These are phyloP conservation scores for Epistrophella euchroma DNA, from an alignment of 2,888 invertebrate species.

Conservation along the genomic window DNA sequence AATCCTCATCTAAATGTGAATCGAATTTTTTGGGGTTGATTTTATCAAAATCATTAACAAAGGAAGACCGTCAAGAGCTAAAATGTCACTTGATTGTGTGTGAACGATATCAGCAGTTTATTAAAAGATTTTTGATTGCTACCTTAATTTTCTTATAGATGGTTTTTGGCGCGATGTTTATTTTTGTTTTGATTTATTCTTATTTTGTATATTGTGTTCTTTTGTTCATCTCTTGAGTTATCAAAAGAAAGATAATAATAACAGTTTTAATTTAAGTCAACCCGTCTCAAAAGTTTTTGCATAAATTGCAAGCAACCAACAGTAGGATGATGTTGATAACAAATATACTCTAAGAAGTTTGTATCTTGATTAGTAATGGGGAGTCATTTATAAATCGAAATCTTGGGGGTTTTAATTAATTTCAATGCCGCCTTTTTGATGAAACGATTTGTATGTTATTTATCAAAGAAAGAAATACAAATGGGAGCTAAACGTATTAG, in stretches of 20 bases:
- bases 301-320: neutral
- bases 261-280: neutral
- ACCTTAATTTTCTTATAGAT: neutral
- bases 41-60: neutral
- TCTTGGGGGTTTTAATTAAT: neutral
- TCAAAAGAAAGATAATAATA: neutral
- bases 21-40: neutral
- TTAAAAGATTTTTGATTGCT: neutral
- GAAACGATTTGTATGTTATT: neutral
- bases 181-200: neutral
- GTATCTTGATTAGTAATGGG: neutral
- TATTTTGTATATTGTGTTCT: neutral
- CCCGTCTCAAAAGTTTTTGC: slow-evolving; percentile 19
- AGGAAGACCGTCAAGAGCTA: neutral
- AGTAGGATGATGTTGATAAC: neutral
- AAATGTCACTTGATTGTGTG: slow-evolving; percentile 13
- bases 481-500: too few relatives aligned
- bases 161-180: neutral
- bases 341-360: neutral
- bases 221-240: neutral
- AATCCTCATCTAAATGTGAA: neutral
- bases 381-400: neutral
- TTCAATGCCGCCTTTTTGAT: neutral
- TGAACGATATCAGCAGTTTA: slow-evolving; percentile 4
- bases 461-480: neutral